Evolutionary conservation across 1,140 invertebrate genomes (phyloP), one percentile per base, ranked within the genome.

Genomic region (Heliconius hermathena): DNA sequence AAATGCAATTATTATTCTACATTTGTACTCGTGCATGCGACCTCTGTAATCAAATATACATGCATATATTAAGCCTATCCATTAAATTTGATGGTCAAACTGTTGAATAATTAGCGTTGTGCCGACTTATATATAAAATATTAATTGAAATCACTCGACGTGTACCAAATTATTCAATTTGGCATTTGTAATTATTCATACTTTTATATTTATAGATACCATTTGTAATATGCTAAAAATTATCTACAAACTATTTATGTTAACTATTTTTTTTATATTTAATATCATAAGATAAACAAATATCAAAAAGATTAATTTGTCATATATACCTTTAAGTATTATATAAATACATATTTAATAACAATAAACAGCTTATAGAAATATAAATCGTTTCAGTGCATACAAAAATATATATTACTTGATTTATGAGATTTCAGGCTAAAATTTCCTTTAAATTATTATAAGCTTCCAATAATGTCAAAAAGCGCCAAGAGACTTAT

Each of bases 401-500:
- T 66, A 0, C 8, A 4, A 66, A 26, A 66, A 66, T 13, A 66
- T 29, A 29, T 66, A 13, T 22, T 2, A 16, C 26, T 26, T 66
- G 60, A 66, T 66, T 66, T 66, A 66, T 66, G 26, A 29, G 3
- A 66, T 66, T 66, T 60, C 22, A 22, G 2, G 0, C 9, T 60
- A 71, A 71, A 38, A n/a, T n/a, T 38, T 72, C 20, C 36, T 72
- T n/a, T 36, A 41, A 38, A 72, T 38, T 72, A 41, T 72, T 72
- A 72, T 9, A 36, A 72, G 71, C 71, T 20, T 72, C 71, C 71
- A 72, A 72, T 72, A 72, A 41, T 72, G 71, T 72, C 71, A 72
- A 41, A 72, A 41, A 38, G 36, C 36, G 29, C n/a, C 71, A 26
- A 77, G 76, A 71, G 41, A 71, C 76, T 77, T 77, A 77, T 77